Evolutionary conservation across 1,140 invertebrate species (phyloP).

Genomic region (Leptinotarsa undecemlineata): DNA sequence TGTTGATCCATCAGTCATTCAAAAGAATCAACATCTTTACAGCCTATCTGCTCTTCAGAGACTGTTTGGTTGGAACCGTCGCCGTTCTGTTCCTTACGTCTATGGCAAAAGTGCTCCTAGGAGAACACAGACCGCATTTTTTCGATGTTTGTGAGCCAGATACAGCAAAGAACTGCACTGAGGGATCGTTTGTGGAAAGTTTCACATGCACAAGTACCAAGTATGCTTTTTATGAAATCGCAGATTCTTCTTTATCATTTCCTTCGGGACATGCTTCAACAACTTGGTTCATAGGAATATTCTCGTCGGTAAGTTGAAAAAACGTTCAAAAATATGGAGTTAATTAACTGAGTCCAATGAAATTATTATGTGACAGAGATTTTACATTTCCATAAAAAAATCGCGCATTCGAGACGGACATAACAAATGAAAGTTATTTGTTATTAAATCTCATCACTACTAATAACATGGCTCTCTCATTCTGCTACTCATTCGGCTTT

Average conservation of each 20-base stretch:
- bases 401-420: too few species aligned
- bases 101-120: conserved; percentile 66
- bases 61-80: conserved; percentile 1
- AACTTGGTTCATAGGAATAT: conserved; percentile 67
- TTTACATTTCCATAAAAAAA: too few species aligned
- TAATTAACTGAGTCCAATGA: too few species aligned
- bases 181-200: conserved; percentile 61
- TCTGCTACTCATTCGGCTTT: too few species aligned
- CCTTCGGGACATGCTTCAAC: conserved; percentile 78
- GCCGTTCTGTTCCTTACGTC: conserved; percentile 54
- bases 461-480: too few species aligned
- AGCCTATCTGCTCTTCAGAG: not conserved
- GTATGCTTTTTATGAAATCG: conserved; percentile 58
- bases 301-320: conserved; percentile 67
- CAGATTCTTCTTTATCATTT: conserved; percentile 76
- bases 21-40: conserved; percentile 4
- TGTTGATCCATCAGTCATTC: conserved; percentile 25
- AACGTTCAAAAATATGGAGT: not conserved
- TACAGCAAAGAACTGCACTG: conserved; percentile 62
- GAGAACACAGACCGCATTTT: conserved; percentile 73
- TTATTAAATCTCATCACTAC: too few species aligned
- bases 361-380: too few species aligned
- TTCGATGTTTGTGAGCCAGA: conserved; percentile 70
- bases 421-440: too few species aligned
- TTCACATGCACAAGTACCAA: conserved; percentile 68